phyloP scores from a whole-genome alignment of 2,888 invertebrate genomes.

The Mesorhabditis spiculigera region DNA sequence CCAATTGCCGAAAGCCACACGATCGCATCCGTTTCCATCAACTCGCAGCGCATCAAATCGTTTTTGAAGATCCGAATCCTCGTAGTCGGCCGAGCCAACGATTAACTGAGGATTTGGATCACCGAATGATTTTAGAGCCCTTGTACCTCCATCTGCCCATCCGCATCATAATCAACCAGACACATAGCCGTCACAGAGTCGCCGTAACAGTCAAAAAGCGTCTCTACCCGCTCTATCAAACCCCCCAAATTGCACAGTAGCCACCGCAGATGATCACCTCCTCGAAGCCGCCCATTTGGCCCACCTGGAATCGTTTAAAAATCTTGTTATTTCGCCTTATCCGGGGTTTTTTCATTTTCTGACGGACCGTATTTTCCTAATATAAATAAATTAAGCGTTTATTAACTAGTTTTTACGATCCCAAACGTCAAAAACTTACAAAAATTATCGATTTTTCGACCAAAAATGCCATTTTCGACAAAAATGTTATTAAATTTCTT shows the following conservation, averaged over 20 bases:
- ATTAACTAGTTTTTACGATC: too few species aligned
- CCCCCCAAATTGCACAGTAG: conserved; percentile 77
- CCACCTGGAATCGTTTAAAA: conserved; percentile 25
- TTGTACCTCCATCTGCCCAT: conserved; percentile 78
- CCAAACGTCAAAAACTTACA: too few species aligned
- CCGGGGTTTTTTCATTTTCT: too few species aligned
- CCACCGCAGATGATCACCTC: conserved; percentile 73
- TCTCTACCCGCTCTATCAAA: conserved; percentile 79
- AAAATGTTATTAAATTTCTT: too few species aligned
- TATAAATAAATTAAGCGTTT: too few species aligned
- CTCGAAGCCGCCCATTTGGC: conserved; percentile 42
- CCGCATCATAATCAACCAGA: conserved; percentile 79
- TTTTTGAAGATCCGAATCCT: conserved; percentile 80
- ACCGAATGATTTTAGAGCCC: conserved; percentile 5
- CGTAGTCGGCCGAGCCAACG: conserved; percentile 86
- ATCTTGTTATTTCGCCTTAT: not conserved
- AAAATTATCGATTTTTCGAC: too few species aligned
- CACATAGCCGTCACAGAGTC: conserved; percentile 72
- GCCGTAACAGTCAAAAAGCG: conserved; percentile 77
- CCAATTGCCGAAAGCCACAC: conserved; percentile 68
- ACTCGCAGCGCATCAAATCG: conserved; percentile 77
- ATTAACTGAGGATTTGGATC: conserved; percentile 70
- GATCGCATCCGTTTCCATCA: conserved; percentile 77
- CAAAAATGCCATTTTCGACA: too few species aligned
- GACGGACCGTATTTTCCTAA: too few species aligned